A percentile compares a stretch with the other conserved stretches of the same genome.
Evolutionary conservation across 2,113 vertebrate genomes (phyloP).

Genomic region (Coptodon rendalli): DNA sequence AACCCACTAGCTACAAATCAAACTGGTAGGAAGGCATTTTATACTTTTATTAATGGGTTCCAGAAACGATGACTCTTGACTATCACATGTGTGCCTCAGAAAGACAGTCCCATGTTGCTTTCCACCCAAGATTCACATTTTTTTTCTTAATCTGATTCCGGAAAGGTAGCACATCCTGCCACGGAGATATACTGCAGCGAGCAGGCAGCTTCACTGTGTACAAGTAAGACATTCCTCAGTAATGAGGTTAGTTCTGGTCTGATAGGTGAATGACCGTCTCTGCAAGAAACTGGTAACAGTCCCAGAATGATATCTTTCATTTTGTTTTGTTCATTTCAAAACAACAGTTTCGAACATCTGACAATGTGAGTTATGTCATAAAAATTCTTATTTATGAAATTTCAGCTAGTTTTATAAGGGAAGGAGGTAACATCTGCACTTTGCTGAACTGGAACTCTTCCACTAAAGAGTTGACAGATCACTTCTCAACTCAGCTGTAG

Average conservation of each 20-base stretch:
- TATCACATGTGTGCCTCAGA: conserved; percentile 26
- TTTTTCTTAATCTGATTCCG: not conserved
- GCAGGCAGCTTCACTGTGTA: not conserved
- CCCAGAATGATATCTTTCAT: not conserved
- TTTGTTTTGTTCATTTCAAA: not conserved
- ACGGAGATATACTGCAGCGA: not conserved
- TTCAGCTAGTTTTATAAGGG: not conserved
- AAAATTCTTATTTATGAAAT: not conserved
- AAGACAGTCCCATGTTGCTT: conserved; percentile 21
- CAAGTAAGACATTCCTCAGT: conserved; percentile 41
- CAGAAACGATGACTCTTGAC: conserved; percentile 52
- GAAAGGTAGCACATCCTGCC: not conserved
- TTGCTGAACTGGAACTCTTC: not conserved
- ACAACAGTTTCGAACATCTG: not conserved
- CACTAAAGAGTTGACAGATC: conserved; percentile 15
- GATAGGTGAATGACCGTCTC: conserved; percentile 16
- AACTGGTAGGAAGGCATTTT: conserved; percentile 62
- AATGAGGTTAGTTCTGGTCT: conserved; percentile 57
- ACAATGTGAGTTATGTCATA: not conserved
- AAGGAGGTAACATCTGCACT: not conserved
- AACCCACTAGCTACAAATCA: conserved; percentile 71
- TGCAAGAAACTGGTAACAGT: not conserved
- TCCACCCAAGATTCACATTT: not conserved
- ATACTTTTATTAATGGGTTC: conserved; percentile 68
- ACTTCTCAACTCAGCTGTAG: not conserved